A percentile compares a stretch with the other conserved stretches of the same genome.
phyloP scores from a whole-genome alignment of 2,888 invertebrate genomes.

The Epicampocera succincta region DNA sequence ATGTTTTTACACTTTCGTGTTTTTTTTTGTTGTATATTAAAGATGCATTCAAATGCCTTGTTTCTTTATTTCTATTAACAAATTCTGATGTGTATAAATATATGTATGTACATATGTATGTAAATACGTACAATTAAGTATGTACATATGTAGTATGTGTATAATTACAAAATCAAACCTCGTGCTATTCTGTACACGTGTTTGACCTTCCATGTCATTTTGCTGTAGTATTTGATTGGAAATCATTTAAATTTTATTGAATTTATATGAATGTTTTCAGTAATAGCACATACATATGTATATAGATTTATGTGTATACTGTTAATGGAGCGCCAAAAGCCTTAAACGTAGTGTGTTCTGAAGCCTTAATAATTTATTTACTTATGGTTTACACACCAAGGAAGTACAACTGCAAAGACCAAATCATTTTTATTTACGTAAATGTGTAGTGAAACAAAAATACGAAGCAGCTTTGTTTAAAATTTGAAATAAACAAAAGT shows the following conservation, averaged over 20 bases:
- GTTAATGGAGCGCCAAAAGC: too few species aligned
- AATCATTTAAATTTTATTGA: slow-evolving; percentile 42
- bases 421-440: too few species aligned
- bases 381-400: too few species aligned
- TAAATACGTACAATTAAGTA: not conserved
- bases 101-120: not conserved
- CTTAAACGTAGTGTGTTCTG: too few species aligned
- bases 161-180: slow-evolving; percentile 49
- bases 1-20: not conserved
- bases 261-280: not conserved
- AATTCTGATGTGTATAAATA: not conserved
- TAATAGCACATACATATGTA: too few species aligned
- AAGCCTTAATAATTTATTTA: too few species aligned
- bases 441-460: too few species aligned
- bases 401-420: too few species aligned
- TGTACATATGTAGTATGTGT: not conserved
- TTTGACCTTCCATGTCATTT: slow-evolving; percentile 63
- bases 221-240: slow-evolving; percentile 37
- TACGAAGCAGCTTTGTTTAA: too few species aligned
- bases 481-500: too few species aligned
- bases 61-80: not conserved
- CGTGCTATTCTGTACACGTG: slow-evolving; percentile 60
- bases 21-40: too few species aligned
- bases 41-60: not conserved
- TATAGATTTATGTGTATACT: too few species aligned